Conservation (phyloP, 2,113 vertebrate genomes). For the Hippolais icterina region DNA sequence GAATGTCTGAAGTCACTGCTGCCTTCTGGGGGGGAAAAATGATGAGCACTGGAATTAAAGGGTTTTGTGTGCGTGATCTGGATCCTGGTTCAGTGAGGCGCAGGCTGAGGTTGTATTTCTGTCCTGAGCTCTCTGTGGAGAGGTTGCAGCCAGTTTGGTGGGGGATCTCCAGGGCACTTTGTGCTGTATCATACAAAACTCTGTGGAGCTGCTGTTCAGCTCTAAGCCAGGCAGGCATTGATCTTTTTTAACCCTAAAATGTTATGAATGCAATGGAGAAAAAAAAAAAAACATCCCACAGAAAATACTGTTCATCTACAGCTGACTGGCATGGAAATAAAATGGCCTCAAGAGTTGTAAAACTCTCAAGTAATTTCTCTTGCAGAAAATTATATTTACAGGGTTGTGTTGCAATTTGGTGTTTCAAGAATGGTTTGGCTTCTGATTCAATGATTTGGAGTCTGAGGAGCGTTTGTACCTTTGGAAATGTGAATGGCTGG, state of each 20-base stretch:
- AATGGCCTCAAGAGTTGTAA: not conserved
- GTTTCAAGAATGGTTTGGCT: not conserved
- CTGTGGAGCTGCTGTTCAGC: not conserved
- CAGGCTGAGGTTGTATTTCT: not conserved
- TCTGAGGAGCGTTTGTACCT: not conserved
- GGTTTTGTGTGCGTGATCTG: not conserved
- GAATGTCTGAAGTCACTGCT: not conserved
- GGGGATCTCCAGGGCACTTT: not conserved
- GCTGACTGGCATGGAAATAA: not conserved
- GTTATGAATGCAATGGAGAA: not conserved
- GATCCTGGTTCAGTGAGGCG: not conserved
- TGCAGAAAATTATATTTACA: not conserved
- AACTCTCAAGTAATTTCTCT: not conserved
- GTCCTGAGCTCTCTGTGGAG: not conserved
- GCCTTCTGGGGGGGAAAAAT: not conserved
- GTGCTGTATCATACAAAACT: not conserved
- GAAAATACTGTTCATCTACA: rapidly evolving
- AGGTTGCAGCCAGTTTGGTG: not conserved
- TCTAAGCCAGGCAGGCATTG: not conserved
- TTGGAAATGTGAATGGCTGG: not conserved
- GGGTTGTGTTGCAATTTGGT: not conserved
- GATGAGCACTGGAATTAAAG: rapidly evolving
- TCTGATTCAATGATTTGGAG: not conserved
- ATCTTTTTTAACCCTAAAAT: not conserved
- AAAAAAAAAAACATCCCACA: not conserved